A percentile compares a stretch with the other conserved stretches of the same genome.
These are phyloP conservation scores for Myiotriccus ornatus DNA, from an alignment of 2,797 vertebrate genomes.

Conservation along the genomic window DNA sequence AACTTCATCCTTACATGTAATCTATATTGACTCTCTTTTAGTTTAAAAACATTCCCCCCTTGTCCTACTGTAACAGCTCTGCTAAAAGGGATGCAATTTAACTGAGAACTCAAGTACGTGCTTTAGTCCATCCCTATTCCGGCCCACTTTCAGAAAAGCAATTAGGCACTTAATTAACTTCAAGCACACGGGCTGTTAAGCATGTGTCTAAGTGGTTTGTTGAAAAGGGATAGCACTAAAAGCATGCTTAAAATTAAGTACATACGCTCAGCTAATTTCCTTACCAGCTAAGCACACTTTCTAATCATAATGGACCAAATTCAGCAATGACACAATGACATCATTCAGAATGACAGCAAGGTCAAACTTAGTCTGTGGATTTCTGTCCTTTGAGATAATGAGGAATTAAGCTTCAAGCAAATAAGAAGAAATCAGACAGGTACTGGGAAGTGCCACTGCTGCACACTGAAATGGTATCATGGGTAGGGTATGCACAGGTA, in stretches of 20 bases:
- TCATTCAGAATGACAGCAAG: conserved; percentile 22
- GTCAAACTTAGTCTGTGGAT: conserved; percentile 11
- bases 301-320: conserved; percentile 34
- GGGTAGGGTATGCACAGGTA: background rate
- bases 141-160: conserved; percentile 55
- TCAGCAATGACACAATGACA: conserved; percentile 20
- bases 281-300: conserved; percentile 20
- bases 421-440: conserved; percentile 3
- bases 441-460: background rate
- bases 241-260: conserved; percentile 57
- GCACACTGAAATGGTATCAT: background rate
- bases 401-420: conserved; percentile 15
- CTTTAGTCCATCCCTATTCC: conserved; percentile 51
- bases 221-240: conserved; percentile 60
- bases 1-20: background rate
- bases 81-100: background rate
- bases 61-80: background rate
- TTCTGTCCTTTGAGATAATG: conserved; percentile 6
- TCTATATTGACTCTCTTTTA: background rate
- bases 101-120: background rate
- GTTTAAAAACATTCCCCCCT: background rate
- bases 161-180: conserved; percentile 69
- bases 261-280: conserved; percentile 54
- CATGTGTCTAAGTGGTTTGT: conserved; percentile 65
- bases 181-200: conserved; percentile 60